phyloP scores from a whole-genome alignment of 2,797 vertebrate species.

The Tokudaia muenninki region DNA sequence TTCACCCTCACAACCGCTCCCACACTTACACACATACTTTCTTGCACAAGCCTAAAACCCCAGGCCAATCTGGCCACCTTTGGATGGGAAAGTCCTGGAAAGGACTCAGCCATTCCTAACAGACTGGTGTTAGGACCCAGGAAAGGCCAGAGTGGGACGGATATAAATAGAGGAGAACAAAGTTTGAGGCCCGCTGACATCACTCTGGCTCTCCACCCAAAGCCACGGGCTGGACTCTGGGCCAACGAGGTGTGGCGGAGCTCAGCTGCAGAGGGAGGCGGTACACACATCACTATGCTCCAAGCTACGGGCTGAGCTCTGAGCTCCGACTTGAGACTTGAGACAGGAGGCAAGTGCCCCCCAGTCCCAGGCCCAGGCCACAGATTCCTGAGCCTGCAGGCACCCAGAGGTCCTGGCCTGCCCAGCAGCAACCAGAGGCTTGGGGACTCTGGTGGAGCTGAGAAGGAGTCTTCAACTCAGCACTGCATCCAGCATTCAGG shows the following conservation, averaged over 20 bases:
- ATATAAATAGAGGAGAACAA: constrained; percentile 88
- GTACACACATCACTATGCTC: background rate
- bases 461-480: background rate
- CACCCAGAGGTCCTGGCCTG: background rate
- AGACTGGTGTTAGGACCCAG: constrained; percentile 88
- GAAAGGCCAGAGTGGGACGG: constrained; percentile 76
- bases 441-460: background rate
- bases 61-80: background rate
- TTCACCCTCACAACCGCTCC: background rate
- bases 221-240: constrained; percentile 77
- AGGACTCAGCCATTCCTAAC: constrained; percentile 61
- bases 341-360: background rate
- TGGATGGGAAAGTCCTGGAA: constrained; percentile 27
- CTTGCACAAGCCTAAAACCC: too few relatives aligned
- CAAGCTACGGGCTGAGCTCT: background rate
- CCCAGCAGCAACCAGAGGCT: background rate
- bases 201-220: constrained; percentile 91
- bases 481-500: background rate
- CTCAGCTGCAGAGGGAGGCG: background rate
- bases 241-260: constrained; percentile 72
- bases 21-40: background rate
- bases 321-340: background rate
- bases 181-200: constrained; percentile 90
- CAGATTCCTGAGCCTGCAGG: background rate
- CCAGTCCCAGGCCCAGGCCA: background rate